A percentile compares a stretch with the other conserved stretches of the same genome.
Conservation (phyloP, 2,888 invertebrate species). For the Conops quadrifasciatus region DNA sequence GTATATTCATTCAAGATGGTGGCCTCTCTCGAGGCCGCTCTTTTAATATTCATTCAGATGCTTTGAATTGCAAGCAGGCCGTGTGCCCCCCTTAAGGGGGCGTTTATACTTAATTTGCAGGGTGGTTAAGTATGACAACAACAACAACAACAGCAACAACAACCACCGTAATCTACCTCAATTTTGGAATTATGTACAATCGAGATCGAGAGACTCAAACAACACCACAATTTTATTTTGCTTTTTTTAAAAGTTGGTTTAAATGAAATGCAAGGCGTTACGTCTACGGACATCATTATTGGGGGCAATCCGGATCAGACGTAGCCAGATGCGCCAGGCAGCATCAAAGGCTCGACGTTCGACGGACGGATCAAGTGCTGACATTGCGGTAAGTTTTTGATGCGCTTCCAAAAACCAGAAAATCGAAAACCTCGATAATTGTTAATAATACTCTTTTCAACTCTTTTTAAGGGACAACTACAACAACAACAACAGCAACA, state of each 20-base stretch:
- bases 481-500: neutral
- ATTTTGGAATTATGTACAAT: too few species aligned
- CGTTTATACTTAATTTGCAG: neutral
- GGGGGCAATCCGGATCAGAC: too few species aligned
- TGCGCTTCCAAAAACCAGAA: slow-evolving; percentile 54
- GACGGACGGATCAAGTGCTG: slow-evolving; percentile 28
- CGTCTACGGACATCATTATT: too few species aligned
- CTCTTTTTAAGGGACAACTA: neutral
- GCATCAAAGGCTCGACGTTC: neutral
- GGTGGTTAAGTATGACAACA: neutral
- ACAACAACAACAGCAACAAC: slow-evolving; percentile 1
- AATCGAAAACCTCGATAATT: slow-evolving; percentile 35
- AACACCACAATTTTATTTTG: too few species aligned
- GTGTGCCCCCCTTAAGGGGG: too few species aligned
- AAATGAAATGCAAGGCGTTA: neutral
- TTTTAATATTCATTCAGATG: slow-evolving; percentile 24
- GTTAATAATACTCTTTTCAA: slow-evolving; percentile 16
- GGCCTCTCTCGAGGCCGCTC: neutral
- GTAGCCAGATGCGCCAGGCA: neutral
- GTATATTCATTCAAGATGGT: slow-evolving; percentile 3
- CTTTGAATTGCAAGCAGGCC: neutral
- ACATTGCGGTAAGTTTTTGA: slow-evolving; percentile 57
- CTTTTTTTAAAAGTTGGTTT: too few species aligned
- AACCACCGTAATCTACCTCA: too few species aligned
- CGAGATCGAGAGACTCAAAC: too few species aligned